Percentiles rank a stretch among this genome's conserved stretches.
These are phyloP conservation scores for Aurelia aurita complex sp. Pacific DNA, from an alignment of 30 jellyfish, hydroid and myxozoan genomes.

Conservation along the genomic window DNA sequence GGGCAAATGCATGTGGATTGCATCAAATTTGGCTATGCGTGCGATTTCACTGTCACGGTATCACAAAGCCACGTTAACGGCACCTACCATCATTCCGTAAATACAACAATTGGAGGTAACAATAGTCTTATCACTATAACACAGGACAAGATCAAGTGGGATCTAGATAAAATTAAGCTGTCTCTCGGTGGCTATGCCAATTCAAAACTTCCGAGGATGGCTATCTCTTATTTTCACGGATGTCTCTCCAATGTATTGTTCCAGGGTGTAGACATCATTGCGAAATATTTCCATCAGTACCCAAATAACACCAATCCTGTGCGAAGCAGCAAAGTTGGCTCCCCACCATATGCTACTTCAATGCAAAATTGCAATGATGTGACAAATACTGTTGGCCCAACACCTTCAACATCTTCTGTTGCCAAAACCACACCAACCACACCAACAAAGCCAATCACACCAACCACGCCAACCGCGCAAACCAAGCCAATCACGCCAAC, in stretches of 20 bases:
- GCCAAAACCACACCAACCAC: too few relatives aligned
- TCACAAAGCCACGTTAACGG: neutral
- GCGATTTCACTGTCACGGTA: slow-evolving; percentile 8
- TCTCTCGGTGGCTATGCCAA: slow-evolving; percentile 7
- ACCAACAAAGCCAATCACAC: too few relatives aligned
- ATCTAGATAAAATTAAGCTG: neutral
- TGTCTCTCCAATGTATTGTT: slow-evolving; percentile 18
- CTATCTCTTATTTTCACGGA: neutral
- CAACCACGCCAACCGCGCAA: too few relatives aligned
- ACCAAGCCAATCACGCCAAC: too few relatives aligned
- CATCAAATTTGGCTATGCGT: slow-evolving; percentile 15
- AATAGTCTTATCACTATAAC: neutral
- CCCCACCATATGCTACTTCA: neutral
- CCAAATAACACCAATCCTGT: slow-evolving; percentile 23
- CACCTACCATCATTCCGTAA: neutral
- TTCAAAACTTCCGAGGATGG: neutral
- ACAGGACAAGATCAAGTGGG: neutral
- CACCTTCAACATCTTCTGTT: too few relatives aligned
- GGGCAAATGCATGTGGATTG: too few relatives aligned
- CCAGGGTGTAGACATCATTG: slow-evolving; percentile 24
- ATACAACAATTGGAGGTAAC: neutral
- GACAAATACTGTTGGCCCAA: neutral
- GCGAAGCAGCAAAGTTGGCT: neutral
- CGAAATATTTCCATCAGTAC: slow-evolving; percentile 8
- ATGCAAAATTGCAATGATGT: slow-evolving; percentile 9